A percentile compares a stretch with the other conserved stretches of the same genome.
These are phyloP conservation scores for Pseudocheirus occidentalis DNA, from an alignment of 2,797 vertebrate genomes.

Conservation along the genomic window DNA sequence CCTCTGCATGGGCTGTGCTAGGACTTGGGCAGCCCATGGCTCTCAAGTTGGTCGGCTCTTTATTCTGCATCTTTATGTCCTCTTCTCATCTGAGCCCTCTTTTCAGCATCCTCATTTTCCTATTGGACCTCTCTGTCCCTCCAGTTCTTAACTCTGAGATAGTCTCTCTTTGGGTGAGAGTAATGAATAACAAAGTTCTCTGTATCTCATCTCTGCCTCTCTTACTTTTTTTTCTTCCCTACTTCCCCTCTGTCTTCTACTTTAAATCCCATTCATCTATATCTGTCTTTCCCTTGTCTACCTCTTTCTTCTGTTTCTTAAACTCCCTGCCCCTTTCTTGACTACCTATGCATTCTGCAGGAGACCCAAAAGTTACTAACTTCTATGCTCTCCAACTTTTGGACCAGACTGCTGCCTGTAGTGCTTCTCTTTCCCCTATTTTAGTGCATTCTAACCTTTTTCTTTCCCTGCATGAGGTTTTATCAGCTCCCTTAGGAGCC, in stretches of 20 bases:
- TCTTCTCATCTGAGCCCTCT: constrained; percentile 15
- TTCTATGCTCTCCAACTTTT: background rate
- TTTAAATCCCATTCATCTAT: background rate
- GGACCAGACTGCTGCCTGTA: background rate
- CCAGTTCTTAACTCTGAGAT: background rate
- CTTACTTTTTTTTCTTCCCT: background rate
- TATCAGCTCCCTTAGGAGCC: constrained; percentile 9
- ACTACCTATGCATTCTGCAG: background rate
- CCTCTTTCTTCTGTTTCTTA: background rate
- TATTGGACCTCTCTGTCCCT: constrained; percentile 34
- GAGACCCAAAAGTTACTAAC: background rate
- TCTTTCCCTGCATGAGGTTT: background rate
- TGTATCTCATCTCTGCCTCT: background rate
- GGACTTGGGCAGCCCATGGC: constrained; percentile 78
- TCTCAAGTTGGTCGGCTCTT: constrained; percentile 68
- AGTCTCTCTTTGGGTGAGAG: background rate
- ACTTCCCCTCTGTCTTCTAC: background rate
- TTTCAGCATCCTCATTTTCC: background rate
- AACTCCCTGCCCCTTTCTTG: background rate
- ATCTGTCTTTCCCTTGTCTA: background rate
- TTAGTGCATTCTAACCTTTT: background rate
- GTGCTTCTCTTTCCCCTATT: constrained; percentile 6
- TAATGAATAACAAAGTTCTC: background rate
- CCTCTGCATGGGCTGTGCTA: constrained; percentile 84
- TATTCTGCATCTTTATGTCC: constrained; percentile 38